These are phyloP conservation scores for Stictonetta naevosa DNA, from an alignment of 2,113 vertebrate genomes.

Conservation along the genomic window DNA sequence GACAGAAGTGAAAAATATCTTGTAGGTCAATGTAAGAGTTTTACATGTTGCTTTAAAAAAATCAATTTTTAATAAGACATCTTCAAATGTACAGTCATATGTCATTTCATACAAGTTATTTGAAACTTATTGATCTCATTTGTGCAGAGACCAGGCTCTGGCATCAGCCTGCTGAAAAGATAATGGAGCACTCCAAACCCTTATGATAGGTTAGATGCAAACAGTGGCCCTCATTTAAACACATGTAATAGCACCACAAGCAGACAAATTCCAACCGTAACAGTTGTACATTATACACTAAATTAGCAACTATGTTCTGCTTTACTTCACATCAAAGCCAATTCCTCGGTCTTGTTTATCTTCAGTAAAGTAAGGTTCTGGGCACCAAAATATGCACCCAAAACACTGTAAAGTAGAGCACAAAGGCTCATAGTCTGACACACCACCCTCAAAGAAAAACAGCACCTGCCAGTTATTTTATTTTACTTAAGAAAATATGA, in stretches of 20 bases:
- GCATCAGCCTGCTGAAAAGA: constrained; percentile 80
- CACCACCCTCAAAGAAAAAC: constrained; percentile 53
- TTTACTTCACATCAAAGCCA: constrained; percentile 71
- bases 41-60: constrained; percentile 73
- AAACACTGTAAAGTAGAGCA: constrained; percentile 41
- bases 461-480: constrained; percentile 73
- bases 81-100: constrained; percentile 71
- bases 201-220: constrained; percentile 80
- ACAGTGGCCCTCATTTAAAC: constrained; percentile 74
- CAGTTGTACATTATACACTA: constrained; percentile 70
- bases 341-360: constrained; percentile 49
- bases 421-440: constrained; percentile 49
- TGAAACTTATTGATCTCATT: constrained; percentile 84
- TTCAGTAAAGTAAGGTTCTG: constrained; percentile 69
- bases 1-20: constrained; percentile 55
- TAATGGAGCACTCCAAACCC: constrained; percentile 80
- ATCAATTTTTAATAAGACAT: constrained; percentile 75
- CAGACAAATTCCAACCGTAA: constrained; percentile 69
- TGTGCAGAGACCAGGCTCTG: constrained; percentile 69
- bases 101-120: constrained; percentile 77
- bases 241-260: constrained; percentile 73
- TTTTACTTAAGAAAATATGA: constrained; percentile 72
- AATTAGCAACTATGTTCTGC: constrained; percentile 74
- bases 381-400: constrained; percentile 33
- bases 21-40: constrained; percentile 59